Conservation (phyloP, 2,888 invertebrate species). For the Dasysyrphus albostriatus region DNA sequence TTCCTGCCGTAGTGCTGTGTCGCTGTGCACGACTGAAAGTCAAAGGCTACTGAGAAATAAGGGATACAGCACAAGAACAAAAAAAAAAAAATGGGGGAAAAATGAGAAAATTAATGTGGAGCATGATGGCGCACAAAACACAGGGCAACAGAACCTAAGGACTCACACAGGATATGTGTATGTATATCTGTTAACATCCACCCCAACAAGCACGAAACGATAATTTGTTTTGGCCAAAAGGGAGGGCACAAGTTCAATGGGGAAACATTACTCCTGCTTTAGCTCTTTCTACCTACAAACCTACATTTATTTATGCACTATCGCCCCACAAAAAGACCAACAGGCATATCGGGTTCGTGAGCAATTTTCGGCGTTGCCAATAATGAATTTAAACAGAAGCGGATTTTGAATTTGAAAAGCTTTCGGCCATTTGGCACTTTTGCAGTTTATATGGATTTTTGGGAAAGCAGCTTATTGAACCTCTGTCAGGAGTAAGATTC, state of each 20-base stretch:
- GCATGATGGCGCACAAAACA: not conserved
- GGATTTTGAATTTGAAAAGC: not conserved
- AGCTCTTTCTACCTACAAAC: slow-evolving; percentile 16
- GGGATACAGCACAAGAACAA: not conserved
- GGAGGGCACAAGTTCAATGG: slow-evolving; percentile 41
- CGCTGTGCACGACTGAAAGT: slow-evolving; percentile 34
- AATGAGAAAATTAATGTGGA: slow-evolving; percentile 60
- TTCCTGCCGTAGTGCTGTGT: slow-evolving; percentile 28
- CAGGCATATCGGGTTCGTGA: slow-evolving; percentile 8
- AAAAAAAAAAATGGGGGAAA: not conserved
- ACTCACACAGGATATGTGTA: not conserved
- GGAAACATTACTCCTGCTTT: slow-evolving; percentile 22
- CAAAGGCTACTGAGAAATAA: slow-evolving; percentile 49
- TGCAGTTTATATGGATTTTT: too few species aligned
- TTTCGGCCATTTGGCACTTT: not conserved
- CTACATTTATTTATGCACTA: slow-evolving; percentile 17
- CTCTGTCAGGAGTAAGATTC: too few species aligned
- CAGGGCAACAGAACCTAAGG: not conserved
- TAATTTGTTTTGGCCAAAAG: slow-evolving; percentile 53
- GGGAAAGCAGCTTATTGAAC: too few species aligned
- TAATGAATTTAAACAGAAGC: not conserved
- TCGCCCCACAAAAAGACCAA: slow-evolving; percentile 31
- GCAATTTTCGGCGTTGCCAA: slow-evolving; percentile 13
- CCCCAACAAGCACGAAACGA: slow-evolving; percentile 30
- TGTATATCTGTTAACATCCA: not conserved